Conservation (phyloP, 2,888 invertebrate species). For the Nineta flava region DNA sequence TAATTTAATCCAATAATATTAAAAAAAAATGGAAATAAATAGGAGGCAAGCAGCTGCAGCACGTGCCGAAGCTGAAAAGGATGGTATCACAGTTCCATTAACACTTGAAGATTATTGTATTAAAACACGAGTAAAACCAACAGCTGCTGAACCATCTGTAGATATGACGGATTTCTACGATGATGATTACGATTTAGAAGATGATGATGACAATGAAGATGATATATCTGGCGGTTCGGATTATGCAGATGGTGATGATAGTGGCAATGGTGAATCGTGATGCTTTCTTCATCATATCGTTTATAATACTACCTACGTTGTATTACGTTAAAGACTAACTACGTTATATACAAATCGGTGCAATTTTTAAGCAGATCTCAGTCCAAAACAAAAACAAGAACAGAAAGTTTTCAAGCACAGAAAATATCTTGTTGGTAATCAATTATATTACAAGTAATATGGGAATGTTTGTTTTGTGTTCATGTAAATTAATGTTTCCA, state of each 20-base stretch:
- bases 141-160: constrained; percentile 58
- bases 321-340: not conserved
- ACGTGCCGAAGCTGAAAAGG: constrained; percentile 86
- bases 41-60: constrained; percentile 96
- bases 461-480: too few species aligned
- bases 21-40: constrained; percentile 10
- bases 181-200: constrained; percentile 76
- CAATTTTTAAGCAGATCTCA: not conserved
- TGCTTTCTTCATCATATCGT: constrained; percentile 19
- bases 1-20: too few species aligned
- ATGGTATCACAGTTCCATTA: constrained; percentile 91
- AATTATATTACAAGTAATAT: too few species aligned
- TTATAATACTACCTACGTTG: not conserved
- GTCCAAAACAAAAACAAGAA: not conserved
- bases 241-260: constrained; percentile 73
- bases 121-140: constrained; percentile 76
- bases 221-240: constrained; percentile 52
- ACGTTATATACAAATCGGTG: not conserved
- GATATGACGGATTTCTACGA: constrained; percentile 96
- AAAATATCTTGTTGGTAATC: too few species aligned
- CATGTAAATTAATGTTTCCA: too few species aligned
- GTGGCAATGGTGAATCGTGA: constrained; percentile 87
- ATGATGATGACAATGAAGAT: constrained; percentile 48
- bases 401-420: too few species aligned
- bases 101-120: constrained; percentile 98